Conservation (phyloP, 2,797 vertebrate species). For the Poeciliopsis turneri region DNA sequence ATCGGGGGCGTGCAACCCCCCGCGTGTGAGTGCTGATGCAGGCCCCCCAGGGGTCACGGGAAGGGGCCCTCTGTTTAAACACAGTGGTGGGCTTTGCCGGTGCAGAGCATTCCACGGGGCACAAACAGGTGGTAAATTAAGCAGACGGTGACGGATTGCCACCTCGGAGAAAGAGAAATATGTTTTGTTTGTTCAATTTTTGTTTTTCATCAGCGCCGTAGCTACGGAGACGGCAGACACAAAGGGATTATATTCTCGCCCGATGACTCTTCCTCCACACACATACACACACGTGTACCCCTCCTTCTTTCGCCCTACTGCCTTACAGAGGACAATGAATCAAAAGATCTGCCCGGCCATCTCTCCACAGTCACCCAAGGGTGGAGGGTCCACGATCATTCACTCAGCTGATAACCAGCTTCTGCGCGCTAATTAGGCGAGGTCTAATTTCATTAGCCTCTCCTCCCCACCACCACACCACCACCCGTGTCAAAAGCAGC, state of each 20-base stretch:
- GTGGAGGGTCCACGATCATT: slow-evolving; percentile 69
- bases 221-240: slow-evolving; percentile 72
- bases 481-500: too few relatives aligned
- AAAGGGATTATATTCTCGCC: slow-evolving; percentile 75
- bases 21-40: slow-evolving; percentile 59
- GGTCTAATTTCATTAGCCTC: slow-evolving; percentile 84
- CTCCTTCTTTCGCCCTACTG: slow-evolving; percentile 51
- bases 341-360: slow-evolving; percentile 66
- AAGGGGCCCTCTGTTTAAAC: slow-evolving; percentile 82
- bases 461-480: slow-evolving; percentile 22
- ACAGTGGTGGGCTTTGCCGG: slow-evolving; percentile 69
- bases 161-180: slow-evolving; percentile 74
- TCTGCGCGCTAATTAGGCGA: slow-evolving; percentile 79
- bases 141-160: slow-evolving; percentile 77
- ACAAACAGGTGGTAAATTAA: slow-evolving; percentile 81
- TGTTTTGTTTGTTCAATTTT: slow-evolving; percentile 82
- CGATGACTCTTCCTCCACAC: slow-evolving; percentile 65
- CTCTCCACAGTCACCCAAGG: slow-evolving; percentile 58
- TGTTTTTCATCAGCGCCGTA: slow-evolving; percentile 72
- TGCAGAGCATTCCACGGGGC: slow-evolving; percentile 70
- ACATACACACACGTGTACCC: slow-evolving; percentile 55
- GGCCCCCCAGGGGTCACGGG: slow-evolving; percentile 75
- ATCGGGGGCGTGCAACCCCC: slow-evolving; percentile 49
- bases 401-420: slow-evolving; percentile 78
- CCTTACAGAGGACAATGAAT: slow-evolving; percentile 78